A percentile compares a stretch with the other conserved stretches of the same genome.
These are phyloP conservation scores for Tupiocoris notatus DNA, from an alignment of 2,888 invertebrate species.

Conservation along the genomic window DNA sequence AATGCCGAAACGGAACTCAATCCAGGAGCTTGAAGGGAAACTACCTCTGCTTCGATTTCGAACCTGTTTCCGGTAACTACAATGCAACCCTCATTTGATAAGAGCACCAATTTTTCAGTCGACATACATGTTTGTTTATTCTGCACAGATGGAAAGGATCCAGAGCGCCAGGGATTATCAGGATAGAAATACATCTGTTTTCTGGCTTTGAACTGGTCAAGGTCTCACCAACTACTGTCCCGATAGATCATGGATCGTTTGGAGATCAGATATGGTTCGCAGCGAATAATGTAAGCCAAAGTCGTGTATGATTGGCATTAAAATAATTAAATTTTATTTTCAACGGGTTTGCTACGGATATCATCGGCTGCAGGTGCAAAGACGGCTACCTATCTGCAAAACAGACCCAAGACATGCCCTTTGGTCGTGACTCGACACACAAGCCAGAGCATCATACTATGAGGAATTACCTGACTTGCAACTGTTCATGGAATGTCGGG, in stretches of 20 bases:
- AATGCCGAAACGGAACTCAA: constrained; percentile 62
- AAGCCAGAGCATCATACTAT: no score
- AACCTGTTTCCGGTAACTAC: constrained; percentile 64
- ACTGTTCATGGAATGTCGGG: no score
- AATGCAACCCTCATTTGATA: no score
- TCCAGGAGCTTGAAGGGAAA: constrained; percentile 66
- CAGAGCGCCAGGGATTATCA: constrained; percentile 62
- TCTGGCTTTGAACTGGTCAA: constrained; percentile 62
- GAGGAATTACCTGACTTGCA: no score
- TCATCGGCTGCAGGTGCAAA: no score
- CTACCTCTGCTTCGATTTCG: constrained; percentile 64
- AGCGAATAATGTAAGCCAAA: constrained; percentile 63
- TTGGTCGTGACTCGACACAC: no score
- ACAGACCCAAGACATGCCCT: no score
- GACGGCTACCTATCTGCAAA: no score
- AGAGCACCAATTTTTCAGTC: constrained; percentile 23
- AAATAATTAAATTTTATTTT: neutral
- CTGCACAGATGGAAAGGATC: constrained; percentile 61
- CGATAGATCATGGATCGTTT: constrained; percentile 61
- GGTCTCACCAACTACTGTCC: constrained; percentile 55
- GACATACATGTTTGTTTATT: constrained; percentile 4
- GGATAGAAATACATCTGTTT: constrained; percentile 63
- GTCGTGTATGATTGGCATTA: no score
- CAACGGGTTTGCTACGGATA: no score
- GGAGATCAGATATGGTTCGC: constrained; percentile 66